phyloP scores from a whole-genome alignment of 2,797 vertebrate species.

The Gymnoscopelus microlampas region DNA sequence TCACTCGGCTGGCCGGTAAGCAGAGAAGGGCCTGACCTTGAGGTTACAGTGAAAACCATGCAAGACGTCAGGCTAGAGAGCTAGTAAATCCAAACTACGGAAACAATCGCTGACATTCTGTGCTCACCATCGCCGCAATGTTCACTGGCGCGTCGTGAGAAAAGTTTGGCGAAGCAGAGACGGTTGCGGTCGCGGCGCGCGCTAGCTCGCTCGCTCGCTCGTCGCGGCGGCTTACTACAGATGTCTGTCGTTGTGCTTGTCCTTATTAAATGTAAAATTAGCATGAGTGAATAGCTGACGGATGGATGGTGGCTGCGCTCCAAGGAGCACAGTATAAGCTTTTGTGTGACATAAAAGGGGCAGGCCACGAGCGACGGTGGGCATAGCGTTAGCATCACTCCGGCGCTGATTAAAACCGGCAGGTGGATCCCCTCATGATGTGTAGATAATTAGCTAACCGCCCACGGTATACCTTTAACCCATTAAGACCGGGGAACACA shows the following conservation, averaged over 20 bases:
- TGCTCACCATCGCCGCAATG: constrained; percentile 20
- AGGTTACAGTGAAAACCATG: constrained; percentile 32
- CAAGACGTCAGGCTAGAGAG: constrained; percentile 14
- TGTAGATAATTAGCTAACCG: constrained; percentile 70
- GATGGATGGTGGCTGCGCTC: constrained; percentile 47
- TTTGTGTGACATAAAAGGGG: constrained; percentile 66
- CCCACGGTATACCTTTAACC: constrained; percentile 60
- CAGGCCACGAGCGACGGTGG: constrained; percentile 43
- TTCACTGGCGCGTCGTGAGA: constrained; percentile 38
- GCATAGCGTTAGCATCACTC: constrained; percentile 37
- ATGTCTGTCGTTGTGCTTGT: constrained; percentile 41
- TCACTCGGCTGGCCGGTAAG: constrained; percentile 34
- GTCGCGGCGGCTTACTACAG: constrained; percentile 11
- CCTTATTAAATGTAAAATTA: constrained; percentile 66
- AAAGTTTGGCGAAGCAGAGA: constrained; percentile 28
- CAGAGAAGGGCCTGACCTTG: constrained; percentile 40
- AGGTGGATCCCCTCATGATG: constrained; percentile 64
- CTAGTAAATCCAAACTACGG: constrained; percentile 14
- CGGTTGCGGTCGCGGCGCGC: too few species aligned
- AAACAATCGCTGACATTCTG: constrained; percentile 34
- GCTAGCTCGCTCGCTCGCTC: neutral
- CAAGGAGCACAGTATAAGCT: constrained; percentile 40
- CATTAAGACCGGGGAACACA: too few species aligned
- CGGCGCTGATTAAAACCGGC: constrained; percentile 67
- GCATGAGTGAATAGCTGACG: constrained; percentile 55